Conservation (phyloP, 1,140 invertebrate genomes). For the Homarus americanus region DNA sequence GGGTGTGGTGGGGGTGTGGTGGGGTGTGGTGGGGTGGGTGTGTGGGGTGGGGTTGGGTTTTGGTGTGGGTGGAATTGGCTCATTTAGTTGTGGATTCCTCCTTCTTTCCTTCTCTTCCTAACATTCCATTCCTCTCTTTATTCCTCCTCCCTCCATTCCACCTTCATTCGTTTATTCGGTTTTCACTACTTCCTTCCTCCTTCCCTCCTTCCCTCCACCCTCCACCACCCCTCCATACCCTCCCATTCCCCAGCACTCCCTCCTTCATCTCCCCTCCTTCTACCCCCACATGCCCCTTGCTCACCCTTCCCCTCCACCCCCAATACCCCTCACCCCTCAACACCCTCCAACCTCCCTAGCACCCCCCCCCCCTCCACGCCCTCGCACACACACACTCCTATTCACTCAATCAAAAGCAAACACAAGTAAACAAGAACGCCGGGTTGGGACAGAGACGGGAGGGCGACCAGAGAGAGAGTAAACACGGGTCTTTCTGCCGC, state of each 20-base stretch:
- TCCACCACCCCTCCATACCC: neutral
- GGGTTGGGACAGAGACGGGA: conserved; percentile 59
- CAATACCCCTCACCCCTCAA: neutral
- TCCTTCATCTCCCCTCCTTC: neutral
- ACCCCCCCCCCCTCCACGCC: neutral
- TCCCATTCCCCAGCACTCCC: neutral
- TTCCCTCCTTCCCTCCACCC: neutral
- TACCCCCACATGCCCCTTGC: neutral
- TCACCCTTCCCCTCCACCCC: neutral
- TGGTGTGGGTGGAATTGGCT: too few species aligned
- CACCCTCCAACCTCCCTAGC: neutral
- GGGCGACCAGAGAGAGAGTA: conserved; percentile 59
- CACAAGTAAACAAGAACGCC: conserved; percentile 56
- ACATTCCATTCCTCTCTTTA: too few species aligned
- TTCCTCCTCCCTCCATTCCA: too few species aligned
- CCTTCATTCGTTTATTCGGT: too few species aligned
- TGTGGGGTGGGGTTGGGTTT: too few species aligned
- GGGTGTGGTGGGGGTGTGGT: too few species aligned
- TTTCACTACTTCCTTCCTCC: neutral
- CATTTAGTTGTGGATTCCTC: too few species aligned
- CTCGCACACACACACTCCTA: conserved; percentile 52
- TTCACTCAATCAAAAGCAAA: conserved; percentile 68
- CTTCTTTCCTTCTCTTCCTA: too few species aligned
- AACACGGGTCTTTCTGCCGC: conserved; percentile 63
- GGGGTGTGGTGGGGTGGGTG: too few species aligned